These are phyloP conservation scores for Uromys caudimaculatus DNA, from an alignment of 2,797 vertebrate genomes.

Conservation along the genomic window DNA sequence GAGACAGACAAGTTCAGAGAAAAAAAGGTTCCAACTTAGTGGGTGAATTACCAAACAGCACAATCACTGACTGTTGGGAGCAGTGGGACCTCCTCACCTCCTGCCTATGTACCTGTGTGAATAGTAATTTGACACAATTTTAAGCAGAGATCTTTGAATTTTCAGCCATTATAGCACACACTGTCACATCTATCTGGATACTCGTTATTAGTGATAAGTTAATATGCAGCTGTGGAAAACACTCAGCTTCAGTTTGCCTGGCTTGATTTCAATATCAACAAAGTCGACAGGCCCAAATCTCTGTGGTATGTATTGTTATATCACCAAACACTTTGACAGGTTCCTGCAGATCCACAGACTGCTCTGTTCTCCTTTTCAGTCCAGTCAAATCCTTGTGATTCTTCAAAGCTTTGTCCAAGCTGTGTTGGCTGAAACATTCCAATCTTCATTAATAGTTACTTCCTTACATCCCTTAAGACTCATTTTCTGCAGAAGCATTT, in stretches of 20 bases:
- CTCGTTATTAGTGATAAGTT: slow-evolving; percentile 50
- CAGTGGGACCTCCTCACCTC: not conserved
- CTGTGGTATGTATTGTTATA: slow-evolving; percentile 9
- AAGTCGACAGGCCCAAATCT: slow-evolving; percentile 30
- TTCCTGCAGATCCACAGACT: slow-evolving; percentile 23
- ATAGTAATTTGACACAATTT: not conserved
- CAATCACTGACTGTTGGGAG: not conserved
- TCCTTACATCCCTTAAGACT: slow-evolving; percentile 31
- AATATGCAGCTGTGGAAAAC: slow-evolving; percentile 57
- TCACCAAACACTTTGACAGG: slow-evolving; percentile 14
- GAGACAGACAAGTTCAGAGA: not conserved
- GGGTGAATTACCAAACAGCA: not conserved
- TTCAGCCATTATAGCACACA: slow-evolving; percentile 35
- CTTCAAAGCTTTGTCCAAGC: slow-evolving; percentile 40
- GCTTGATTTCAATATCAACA: slow-evolving; percentile 47
- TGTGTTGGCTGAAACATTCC: slow-evolving; percentile 41
- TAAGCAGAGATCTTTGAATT: not conserved
- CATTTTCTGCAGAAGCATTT: slow-evolving; percentile 51
- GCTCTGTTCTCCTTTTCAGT: not conserved
- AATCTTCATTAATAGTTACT: slow-evolving; percentile 44
- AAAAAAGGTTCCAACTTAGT: not conserved
- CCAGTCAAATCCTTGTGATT: slow-evolving; percentile 11
- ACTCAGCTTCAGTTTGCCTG: slow-evolving; percentile 57
- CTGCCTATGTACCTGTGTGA: not conserved
- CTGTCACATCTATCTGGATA: not conserved